Percentiles rank a stretch among this genome's conserved stretches.
These are phyloP conservation scores for Drosophila repleta DNA, from an alignment of 1,140 invertebrate species.

Conservation along the genomic window DNA sequence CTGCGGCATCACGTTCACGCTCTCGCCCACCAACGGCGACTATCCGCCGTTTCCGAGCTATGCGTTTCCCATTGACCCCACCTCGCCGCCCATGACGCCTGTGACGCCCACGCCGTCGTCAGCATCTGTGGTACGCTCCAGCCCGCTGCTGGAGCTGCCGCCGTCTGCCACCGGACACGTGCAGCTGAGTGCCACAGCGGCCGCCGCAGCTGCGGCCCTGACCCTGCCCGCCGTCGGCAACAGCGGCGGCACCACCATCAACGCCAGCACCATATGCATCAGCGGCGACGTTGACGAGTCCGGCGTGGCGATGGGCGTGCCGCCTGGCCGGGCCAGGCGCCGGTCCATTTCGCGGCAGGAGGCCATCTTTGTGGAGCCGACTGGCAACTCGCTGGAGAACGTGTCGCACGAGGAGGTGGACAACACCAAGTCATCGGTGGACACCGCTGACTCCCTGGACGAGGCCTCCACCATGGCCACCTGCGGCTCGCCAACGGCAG, in stretches of 20 bases:
- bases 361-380: slow-evolving; percentile 90
- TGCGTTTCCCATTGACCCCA: slow-evolving; percentile 66
- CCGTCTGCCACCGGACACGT: slow-evolving; percentile 41
- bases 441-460: slow-evolving; percentile 85
- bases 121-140: slow-evolving; percentile 56
- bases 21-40: slow-evolving; percentile 85
- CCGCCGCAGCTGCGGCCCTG: slow-evolving; percentile 20
- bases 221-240: slow-evolving; percentile 29
- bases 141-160: slow-evolving; percentile 84
- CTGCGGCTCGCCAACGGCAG: slow-evolving; percentile 61
- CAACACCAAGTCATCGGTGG: slow-evolving; percentile 76
- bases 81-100: slow-evolving; percentile 85
- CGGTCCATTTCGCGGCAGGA: slow-evolving; percentile 91
- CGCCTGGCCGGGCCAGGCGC: slow-evolving; percentile 84
- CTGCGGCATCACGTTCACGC: slow-evolving; percentile 88
- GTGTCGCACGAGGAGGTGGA: slow-evolving; percentile 87
- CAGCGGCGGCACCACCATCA: slow-evolving; percentile 15
- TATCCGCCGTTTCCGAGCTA: slow-evolving; percentile 76
- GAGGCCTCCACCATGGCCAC: slow-evolving; percentile 80
- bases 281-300: slow-evolving; percentile 64
- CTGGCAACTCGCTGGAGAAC: slow-evolving; percentile 88
- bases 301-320: slow-evolving; percentile 63
- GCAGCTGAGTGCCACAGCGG: slow-evolving; percentile 32
- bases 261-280: slow-evolving; percentile 41
- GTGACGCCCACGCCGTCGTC: slow-evolving; percentile 20